Evolutionary conservation across 2,113 vertebrate genomes (phyloP), one percentile per base, ranked within the genome.

Genomic region (Arvicanthis niloticus): DNA sequence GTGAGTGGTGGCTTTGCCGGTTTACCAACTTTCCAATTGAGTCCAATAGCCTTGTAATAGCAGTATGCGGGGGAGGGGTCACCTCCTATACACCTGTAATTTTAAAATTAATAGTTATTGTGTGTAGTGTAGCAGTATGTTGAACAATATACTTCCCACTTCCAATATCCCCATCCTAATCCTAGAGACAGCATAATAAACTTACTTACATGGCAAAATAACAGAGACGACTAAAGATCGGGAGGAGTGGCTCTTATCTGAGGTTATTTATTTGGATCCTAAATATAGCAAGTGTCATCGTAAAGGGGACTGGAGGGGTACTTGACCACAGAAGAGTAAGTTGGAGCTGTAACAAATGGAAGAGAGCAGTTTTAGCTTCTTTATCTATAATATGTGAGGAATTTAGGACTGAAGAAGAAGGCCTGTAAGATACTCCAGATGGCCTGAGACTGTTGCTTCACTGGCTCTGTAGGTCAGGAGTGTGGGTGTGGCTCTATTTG

Each of bases 21-120:
- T 42, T 76, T 70, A 34, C 10, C 42, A 53, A 37, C 73, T 75
- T 58, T 95, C 31, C 29, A 67, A 34, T 45, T 7, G 2, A 24
- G 4, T 31, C 31, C 6, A 58, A 37, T 58, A 91, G 8, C n/a
- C 53, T 67, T 87, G 7, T 19, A 31, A 24, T 75, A 40, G 48
- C 8, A 7, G 37, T 10, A 31, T 34, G 75, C 17, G 16, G 29
- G 24, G 29, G 51, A 42, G 5, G 73, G 5, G 42, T 1, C n/a
- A 16, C n/a, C n/a, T n/a, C n/a, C n/a, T n/a, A 24, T 0, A 0
- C 3, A 10, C 34, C 45, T 26, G 6, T 31, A 15, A 34, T 17
- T 70, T 78, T 53, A 31, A 3, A 68, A 45, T 24, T 60, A 72
- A 22, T 16, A n/a, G 21, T 82, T 68, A 31, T 7, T 48, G 60